A percentile compares a stretch with the other conserved stretches of the same genome.
Evolutionary conservation across 1,140 invertebrate genomes (phyloP).

Genomic region (Harlomillsia oculata): DNA sequence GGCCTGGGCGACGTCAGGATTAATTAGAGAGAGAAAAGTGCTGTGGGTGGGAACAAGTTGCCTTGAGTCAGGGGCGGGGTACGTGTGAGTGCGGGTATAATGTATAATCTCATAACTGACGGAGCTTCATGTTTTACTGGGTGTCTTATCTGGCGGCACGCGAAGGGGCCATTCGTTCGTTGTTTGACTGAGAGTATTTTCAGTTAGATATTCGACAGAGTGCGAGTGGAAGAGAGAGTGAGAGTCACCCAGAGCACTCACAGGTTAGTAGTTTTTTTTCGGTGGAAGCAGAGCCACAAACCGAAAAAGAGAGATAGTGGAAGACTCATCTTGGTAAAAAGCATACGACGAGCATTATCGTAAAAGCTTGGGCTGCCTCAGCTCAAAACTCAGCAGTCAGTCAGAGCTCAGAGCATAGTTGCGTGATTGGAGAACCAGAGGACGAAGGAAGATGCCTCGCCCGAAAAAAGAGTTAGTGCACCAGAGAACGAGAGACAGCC

Average conservation of each 20-base stretch:
- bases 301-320: slow-evolving; percentile 9
- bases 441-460: slow-evolving; percentile 9
- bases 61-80: slow-evolving; percentile 4
- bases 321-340: slow-evolving; percentile 17
- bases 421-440: slow-evolving; percentile 15
- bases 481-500: not conserved
- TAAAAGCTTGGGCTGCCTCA: slow-evolving; percentile 11
- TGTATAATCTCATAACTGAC: slow-evolving; percentile 6
- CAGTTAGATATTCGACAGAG: slow-evolving; percentile 4
- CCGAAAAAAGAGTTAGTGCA: not conserved
- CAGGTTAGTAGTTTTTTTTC: too few species aligned
- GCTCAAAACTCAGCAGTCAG: too few species aligned
- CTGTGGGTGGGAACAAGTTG: slow-evolving; percentile 8
- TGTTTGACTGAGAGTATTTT: slow-evolving; percentile 18
- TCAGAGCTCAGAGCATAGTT: slow-evolving; percentile 9
- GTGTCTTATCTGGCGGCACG: slow-evolving; percentile 16
- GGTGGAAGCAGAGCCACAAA: too few species aligned
- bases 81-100: not conserved
- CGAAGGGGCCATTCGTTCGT: slow-evolving; percentile 12
- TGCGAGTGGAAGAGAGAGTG: not conserved
- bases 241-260: slow-evolving; percentile 1
- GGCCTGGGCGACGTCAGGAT: slow-evolving; percentile 6
- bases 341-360: slow-evolving; percentile 21
- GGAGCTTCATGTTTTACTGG: slow-evolving; percentile 14
- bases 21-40: slow-evolving; percentile 7